Evolutionary conservation across 2,888 invertebrate species (phyloP), one percentile per base, ranked within the genome.

Genomic region (Ptychoptera albimana): DNA sequence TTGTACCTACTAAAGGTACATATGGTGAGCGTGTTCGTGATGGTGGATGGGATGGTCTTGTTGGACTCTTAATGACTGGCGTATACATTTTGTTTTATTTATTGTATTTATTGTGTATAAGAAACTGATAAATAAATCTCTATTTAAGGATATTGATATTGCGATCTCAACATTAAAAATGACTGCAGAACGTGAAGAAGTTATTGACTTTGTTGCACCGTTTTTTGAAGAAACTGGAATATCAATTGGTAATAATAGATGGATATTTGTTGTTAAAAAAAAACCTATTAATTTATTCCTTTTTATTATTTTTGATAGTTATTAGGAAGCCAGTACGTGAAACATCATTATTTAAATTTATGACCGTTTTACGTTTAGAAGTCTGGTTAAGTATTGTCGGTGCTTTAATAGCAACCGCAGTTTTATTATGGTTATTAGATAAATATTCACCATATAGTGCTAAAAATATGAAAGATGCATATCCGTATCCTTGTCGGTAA

Each of bases 221-320:
- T 91, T 89, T 63, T 92, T 83, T 54, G 89, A 91, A 53, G 86
- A 88, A 60, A 83, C 88, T 1, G 92, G 91, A n/a, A 83, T 92
- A 49, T 75, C 85, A 6, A 89, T 92, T 50, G 82, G 85, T 84
- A 67, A 63, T 59, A 48, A 23, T 23, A 23, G 7, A n/a, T n/a
- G n/a, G n/a, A n/a, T n/a, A n/a, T n/a, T 30, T 9, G 30, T 30
- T 30, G 7, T 8, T 30, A 30, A 30, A 9, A 30, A 30, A 30
- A 30, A 30, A n/a, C n/a, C n/a, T n/a, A n/a, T 32, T 3, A 32
- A 32, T 32, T 32, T 32, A 6, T 16, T 40, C 45, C 16, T 48
- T 44, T 44, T 44, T n/a, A n/a, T n/a, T n/a, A n/a, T n/a, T 43
- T 46, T 42, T 66, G 64, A 4, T 58, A 86, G 88, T 84, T 1